Evolutionary conservation across 1,140 invertebrate genomes (phyloP).

Genomic region (Heliconius hewitsoni): DNA sequence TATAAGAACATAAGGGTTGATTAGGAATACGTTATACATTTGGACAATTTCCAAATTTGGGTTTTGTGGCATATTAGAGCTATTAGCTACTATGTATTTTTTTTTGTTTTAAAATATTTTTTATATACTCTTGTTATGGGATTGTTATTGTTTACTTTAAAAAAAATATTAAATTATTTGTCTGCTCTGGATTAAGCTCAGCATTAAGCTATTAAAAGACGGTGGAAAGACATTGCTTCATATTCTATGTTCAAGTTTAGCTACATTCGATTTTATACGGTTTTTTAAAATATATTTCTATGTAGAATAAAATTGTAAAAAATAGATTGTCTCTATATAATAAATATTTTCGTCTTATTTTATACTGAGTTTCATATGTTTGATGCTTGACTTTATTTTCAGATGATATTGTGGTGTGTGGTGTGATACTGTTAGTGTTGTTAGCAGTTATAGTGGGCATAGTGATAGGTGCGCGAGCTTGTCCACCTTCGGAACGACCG

Average conservation of each 20-base stretch:
- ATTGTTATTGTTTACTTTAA: not conserved
- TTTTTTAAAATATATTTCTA: too few relatives aligned
- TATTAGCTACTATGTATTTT: not conserved
- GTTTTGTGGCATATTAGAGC: not conserved
- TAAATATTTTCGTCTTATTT: not conserved
- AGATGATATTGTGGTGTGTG: slow-evolving; percentile 81
- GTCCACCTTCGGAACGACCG: slow-evolving; percentile 62
- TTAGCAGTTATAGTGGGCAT: slow-evolving; percentile 85
- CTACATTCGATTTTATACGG: too few relatives aligned
- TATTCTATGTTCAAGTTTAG: too few relatives aligned
- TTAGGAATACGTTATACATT: too few relatives aligned
- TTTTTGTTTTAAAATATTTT: not conserved
- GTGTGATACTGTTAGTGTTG: slow-evolving; percentile 83
- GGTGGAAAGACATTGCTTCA: too few relatives aligned
- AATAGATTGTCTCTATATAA: too few relatives aligned
- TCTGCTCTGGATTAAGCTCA: not conserved
- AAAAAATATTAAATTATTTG: not conserved
- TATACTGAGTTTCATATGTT: slow-evolving; percentile 15
- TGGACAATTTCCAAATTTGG: too few relatives aligned
- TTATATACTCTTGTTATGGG: not conserved
- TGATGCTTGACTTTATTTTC: slow-evolving; percentile 26
- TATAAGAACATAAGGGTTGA: too few relatives aligned
- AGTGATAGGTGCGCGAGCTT: slow-evolving; percentile 81
- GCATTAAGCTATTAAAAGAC: too few relatives aligned
- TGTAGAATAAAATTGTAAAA: too few relatives aligned